Evolutionary conservation across 2,113 vertebrate genomes (phyloP), one percentile per base, ranked within the genome.

Genomic region (Tetraodon nigroviridis): DNA sequence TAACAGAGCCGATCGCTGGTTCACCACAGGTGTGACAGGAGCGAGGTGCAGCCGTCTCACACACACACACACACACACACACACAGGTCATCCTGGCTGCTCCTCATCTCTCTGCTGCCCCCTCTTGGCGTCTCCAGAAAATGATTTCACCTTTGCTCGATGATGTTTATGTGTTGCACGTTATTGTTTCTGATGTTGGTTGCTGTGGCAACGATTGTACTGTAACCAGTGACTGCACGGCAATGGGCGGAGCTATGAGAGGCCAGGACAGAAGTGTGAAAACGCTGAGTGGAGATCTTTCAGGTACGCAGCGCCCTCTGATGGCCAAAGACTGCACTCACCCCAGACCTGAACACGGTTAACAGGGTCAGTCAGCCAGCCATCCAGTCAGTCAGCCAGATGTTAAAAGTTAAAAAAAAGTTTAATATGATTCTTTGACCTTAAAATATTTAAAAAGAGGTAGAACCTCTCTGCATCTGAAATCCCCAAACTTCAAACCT

Each of bases 171-270:
- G 70, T 79, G 79, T 87, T 84, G 75, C 61, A 61, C 68, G 71
- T 80, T 83, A 78, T 84, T 85, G 81, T 83, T 83, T 80, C 73
- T 76, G 80, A 84, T 84, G 66, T 56, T 7, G 19, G 75, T 84
- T 72, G 58, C 76, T 62, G 16, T 8, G 54, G 67, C 76, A 51
- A 84, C 55, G 44, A 51, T 66, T 78, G 52, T 32, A 58, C 76
- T 55, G 61, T 57, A 55, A 74, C 67, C 61, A 42, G 56, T 69
- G 79, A 78, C 84, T 21, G 78, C 85, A 85, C 78, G 82, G 64
- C 80, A 88, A 70, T 71, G 68, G 84, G 80, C 5, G 84, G 82
- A 66, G 76, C 73, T 27, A 6, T 67, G 59, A 58, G 55, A 78
- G 79, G 58, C 75, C 64, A 83, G 62, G 75, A n/a, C n/a, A 55